These are phyloP conservation scores for Mythimna lalbum DNA, from an alignment of 2,888 invertebrate genomes.

Conservation along the genomic window DNA sequence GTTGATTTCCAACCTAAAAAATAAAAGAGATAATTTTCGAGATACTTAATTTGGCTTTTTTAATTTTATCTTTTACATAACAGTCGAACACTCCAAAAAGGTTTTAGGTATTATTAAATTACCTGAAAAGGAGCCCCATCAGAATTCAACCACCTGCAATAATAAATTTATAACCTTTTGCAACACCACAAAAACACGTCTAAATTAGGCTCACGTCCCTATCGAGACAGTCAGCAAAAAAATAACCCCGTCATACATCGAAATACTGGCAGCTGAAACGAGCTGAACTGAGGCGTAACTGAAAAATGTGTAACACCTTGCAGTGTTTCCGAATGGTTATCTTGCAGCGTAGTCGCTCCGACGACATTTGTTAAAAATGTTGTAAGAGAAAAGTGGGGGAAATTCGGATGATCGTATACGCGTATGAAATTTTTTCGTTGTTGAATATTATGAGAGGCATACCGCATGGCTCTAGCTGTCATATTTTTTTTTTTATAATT, in stretches of 20 bases:
- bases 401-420: conserved; percentile 24
- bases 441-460: not conserved
- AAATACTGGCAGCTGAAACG: conserved; percentile 75
- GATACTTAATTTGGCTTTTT: too few relatives aligned
- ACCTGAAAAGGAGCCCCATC: not conserved
- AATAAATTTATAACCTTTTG: conserved; percentile 8
- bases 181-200: conserved; percentile 36
- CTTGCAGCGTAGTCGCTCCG: conserved; percentile 72
- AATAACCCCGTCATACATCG: conserved; percentile 77
- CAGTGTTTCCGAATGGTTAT: conserved; percentile 76
- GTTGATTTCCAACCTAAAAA: too few relatives aligned
- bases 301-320: conserved; percentile 85
- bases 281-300: conserved; percentile 78
- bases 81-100: not conserved
- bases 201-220: conserved; percentile 59
- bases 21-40: too few relatives aligned
- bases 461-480: too few relatives aligned
- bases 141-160: conserved; percentile 7
- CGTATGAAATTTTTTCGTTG: conserved; percentile 15
- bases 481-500: too few relatives aligned
- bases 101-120: not conserved
- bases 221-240: conserved; percentile 72
- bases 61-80: not conserved
- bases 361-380: conserved; percentile 65
- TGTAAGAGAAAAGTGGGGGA: conserved; percentile 38